These are phyloP conservation scores for Orchesellides sinensis DNA, from an alignment of 2,888 invertebrate genomes.

Conservation along the genomic window DNA sequence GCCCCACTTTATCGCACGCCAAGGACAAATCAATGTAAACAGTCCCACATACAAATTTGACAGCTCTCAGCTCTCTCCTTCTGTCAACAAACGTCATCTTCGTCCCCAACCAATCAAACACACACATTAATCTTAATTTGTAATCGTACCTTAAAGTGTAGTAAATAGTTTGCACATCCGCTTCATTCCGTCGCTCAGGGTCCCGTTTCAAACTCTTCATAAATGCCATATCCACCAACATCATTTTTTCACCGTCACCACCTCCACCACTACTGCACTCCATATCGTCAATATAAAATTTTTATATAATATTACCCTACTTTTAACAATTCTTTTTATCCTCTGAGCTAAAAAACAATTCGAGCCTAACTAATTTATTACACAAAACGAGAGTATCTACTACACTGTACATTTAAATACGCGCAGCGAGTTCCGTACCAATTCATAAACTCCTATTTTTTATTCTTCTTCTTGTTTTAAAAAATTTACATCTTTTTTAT, in stretches of 20 bases:
- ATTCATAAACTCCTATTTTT: too few species aligned
- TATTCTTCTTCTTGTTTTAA: too few species aligned
- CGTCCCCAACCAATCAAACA: background rate
- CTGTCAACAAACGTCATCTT: too few species aligned
- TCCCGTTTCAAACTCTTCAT: constrained; percentile 80
- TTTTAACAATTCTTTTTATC: background rate
- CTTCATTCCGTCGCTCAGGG: constrained; percentile 79
- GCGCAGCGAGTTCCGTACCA: too few species aligned
- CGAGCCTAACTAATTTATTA: background rate
- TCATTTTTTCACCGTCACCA: constrained; percentile 38
- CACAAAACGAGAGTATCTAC: too few species aligned
- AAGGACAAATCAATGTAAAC: too few species aligned
- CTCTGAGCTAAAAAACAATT: background rate
- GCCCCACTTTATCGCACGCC: too few species aligned
- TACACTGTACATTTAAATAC: too few species aligned
- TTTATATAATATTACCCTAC: background rate
- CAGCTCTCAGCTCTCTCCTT: too few species aligned
- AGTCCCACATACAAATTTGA: too few species aligned
- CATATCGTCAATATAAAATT: background rate
- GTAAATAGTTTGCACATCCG: constrained; percentile 76
- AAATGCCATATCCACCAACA: constrained; percentile 75
- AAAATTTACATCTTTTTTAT: too few species aligned
- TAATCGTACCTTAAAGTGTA: constrained; percentile 64
- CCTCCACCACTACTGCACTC: constrained; percentile 43
- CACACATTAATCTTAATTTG: background rate